Evolutionary conservation across 2,888 invertebrate species (phyloP).

Genomic region (Eudiplozoon nipponicum): DNA sequence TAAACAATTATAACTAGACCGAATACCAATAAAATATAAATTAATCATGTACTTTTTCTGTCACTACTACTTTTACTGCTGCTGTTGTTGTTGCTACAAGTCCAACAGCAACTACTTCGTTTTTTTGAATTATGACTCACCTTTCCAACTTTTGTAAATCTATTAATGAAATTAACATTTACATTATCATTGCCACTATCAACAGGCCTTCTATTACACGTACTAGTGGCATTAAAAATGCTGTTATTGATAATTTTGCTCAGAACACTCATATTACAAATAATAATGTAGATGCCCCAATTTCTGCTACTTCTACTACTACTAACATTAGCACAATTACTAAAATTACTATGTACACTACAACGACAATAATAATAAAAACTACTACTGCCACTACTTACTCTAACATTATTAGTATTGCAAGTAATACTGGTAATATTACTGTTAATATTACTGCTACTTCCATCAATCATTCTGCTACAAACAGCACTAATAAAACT

Average conservation of each 20-base stretch:
- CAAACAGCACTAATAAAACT: constrained; percentile 10
- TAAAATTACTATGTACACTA: constrained; percentile 9
- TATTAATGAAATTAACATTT: neutral
- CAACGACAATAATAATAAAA: constrained; percentile 7
- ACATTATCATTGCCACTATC: constrained; percentile 7
- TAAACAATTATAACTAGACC: no score
- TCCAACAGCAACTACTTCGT: neutral
- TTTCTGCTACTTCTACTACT: constrained; percentile 9
- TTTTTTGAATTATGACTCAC: neutral
- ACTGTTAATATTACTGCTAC: constrained; percentile 9
- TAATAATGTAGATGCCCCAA: constrained; percentile 7
- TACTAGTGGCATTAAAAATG: constrained; percentile 8
- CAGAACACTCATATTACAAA: constrained; percentile 8
- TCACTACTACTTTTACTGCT: neutral
- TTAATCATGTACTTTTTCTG: neutral
- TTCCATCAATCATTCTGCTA: constrained; percentile 7
- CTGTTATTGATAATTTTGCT: constrained; percentile 7
- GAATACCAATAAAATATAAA: no score
- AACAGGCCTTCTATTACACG: constrained; percentile 6
- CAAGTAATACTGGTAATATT: constrained; percentile 9
- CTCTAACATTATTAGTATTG: constrained; percentile 7
- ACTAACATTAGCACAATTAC: constrained; percentile 1
- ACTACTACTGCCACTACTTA: constrained; percentile 9
- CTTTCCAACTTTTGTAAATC: neutral
- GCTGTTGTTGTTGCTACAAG: neutral